These are phyloP conservation scores for Penaeus monodon DNA, from an alignment of 2,888 invertebrate genomes.

Conservation along the genomic window DNA sequence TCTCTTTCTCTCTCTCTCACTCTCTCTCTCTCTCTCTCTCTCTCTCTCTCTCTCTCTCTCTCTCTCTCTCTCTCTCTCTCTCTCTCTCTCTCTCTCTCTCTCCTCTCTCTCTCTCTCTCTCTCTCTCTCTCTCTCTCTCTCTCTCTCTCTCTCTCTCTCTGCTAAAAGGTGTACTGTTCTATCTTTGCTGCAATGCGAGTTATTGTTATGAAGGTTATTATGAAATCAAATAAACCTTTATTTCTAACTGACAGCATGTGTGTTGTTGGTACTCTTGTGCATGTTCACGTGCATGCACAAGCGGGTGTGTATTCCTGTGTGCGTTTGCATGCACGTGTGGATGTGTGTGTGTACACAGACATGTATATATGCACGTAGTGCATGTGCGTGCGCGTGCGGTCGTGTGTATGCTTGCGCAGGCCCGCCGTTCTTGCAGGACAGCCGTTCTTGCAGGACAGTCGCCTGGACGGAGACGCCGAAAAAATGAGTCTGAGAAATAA, in stretches of 20 bases:
- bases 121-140: neutral
- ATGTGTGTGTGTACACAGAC: neutral
- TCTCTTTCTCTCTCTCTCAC: conserved; percentile 2
- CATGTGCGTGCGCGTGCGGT: neutral
- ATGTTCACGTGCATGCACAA: neutral
- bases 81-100: neutral
- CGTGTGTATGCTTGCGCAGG: neutral
- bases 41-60: conserved; percentile 1
- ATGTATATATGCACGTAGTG: neutral
- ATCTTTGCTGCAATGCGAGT: neutral
- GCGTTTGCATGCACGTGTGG: neutral
- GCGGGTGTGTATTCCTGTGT: neutral
- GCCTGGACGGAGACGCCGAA: too few species aligned
- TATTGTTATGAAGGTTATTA: too few species aligned
- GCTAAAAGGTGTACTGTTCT: neutral
- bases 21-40: neutral
- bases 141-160: neutral
- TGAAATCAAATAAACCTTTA: neutral
- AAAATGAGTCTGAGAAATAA: too few species aligned
- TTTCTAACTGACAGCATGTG: neutral
- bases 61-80: conserved; percentile 5
- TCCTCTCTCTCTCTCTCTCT: neutral
- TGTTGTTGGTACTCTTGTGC: neutral
- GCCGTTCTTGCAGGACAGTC: neutral
- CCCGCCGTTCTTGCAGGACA: neutral